Percentiles rank a stretch among this genome's conserved stretches.
phyloP scores from a whole-genome alignment of 2,888 invertebrate species.

The Allolobophora icterica region DNA sequence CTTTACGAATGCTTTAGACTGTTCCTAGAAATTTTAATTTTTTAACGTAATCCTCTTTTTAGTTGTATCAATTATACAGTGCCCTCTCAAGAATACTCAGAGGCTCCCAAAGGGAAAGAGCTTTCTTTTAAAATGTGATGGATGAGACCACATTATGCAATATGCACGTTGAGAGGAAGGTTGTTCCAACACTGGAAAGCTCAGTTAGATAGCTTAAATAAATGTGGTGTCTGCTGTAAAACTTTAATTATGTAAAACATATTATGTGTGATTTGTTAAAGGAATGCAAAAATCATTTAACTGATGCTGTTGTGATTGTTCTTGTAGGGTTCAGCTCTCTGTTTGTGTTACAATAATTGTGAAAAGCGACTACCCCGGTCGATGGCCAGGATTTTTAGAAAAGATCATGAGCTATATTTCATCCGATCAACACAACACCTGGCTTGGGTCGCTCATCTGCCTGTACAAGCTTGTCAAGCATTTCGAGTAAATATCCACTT shows the following conservation, averaged over 20 bases:
- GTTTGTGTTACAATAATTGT: slow-evolving; percentile 91
- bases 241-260: neutral
- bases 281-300: neutral
- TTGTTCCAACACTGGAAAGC: neutral
- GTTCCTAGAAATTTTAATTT: neutral
- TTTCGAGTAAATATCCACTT: slow-evolving; percentile 71
- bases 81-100: too few species aligned
- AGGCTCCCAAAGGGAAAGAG: too few species aligned
- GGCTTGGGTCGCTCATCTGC: slow-evolving; percentile 85
- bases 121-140: too few species aligned
- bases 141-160: neutral
- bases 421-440: slow-evolving; percentile 64
- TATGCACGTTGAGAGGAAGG: neutral
- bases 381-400: slow-evolving; percentile 94
- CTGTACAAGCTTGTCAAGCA: slow-evolving; percentile 93
- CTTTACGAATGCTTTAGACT: neutral
- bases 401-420: slow-evolving; percentile 91
- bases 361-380: slow-evolving; percentile 91
- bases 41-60: neutral
- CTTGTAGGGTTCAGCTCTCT: slow-evolving; percentile 80
- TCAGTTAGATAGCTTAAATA: neutral
- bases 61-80: neutral
- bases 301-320: neutral
- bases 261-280: neutral
- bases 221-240: neutral